Evolutionary conservation across 2,888 invertebrate genomes (phyloP).

Genomic region (Hecatera dysodea): DNA sequence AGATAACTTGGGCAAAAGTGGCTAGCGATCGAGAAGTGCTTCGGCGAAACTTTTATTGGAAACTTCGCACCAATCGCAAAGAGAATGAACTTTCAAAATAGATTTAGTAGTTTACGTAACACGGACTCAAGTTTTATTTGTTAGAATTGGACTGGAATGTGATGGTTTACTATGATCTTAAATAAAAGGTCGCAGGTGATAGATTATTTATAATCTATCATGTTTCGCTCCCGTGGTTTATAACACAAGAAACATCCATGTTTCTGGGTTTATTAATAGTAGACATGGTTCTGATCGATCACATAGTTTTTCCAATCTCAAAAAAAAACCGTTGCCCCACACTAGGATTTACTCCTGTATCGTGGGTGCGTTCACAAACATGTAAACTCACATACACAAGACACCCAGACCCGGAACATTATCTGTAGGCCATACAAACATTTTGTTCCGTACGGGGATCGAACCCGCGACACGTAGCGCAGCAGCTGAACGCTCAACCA

Average conservation of each 20-base stretch:
- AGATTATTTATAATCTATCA: not conserved
- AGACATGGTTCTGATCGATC: not conserved
- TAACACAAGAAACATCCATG: no score
- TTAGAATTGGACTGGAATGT: conserved; percentile 10
- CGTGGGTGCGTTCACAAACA: no score
- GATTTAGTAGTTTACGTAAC: conserved; percentile 54
- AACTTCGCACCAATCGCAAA: conserved; percentile 53
- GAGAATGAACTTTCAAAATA: conserved; percentile 57
- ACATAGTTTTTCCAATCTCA: no score
- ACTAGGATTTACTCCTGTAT: no score
- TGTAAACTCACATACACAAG: no score
- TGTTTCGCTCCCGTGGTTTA: no score
- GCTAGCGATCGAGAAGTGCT: conserved; percentile 32
- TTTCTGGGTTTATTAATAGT: not conserved
- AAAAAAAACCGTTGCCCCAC: no score
- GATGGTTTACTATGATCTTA: conserved; percentile 1
- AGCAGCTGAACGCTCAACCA: no score
- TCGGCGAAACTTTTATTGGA: conserved; percentile 55
- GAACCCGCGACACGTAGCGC: no score
- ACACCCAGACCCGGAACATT: no score
- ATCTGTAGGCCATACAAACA: no score
- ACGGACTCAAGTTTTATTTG: conserved; percentile 47
- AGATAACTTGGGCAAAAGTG: conserved; percentile 37
- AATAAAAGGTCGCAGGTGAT: not conserved
- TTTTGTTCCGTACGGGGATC: no score